phyloP scores from a whole-genome alignment of 1,140 invertebrate genomes.

The Charaxes varanes region DNA sequence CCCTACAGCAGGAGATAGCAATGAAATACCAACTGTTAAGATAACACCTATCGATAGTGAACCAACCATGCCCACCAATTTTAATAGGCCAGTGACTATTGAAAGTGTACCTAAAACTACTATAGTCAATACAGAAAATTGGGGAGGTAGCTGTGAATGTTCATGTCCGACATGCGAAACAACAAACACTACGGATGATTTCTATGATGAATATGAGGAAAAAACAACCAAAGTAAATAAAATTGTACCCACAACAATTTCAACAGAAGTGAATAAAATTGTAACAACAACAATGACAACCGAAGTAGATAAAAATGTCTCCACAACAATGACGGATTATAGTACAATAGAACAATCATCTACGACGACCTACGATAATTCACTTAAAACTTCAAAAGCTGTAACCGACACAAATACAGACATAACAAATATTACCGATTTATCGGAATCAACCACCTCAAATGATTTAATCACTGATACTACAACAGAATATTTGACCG shows the following conservation, averaged over 20 bases:
- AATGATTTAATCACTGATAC: constrained; percentile 15
- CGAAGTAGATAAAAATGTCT: background rate
- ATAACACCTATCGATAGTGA: constrained; percentile 70
- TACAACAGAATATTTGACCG: constrained; percentile 27
- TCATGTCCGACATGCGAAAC: constrained; percentile 78
- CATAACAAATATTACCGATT: constrained; percentile 17
- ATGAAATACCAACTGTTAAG: constrained; percentile 74
- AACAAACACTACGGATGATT: constrained; percentile 56
- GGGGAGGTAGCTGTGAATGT: constrained; percentile 83
- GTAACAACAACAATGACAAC: background rate
- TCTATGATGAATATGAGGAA: constrained; percentile 51
- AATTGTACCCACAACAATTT: too few relatives aligned
- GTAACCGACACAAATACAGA: constrained; percentile 24
- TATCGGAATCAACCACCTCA: constrained; percentile 20
- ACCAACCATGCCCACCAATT: constrained; percentile 57
- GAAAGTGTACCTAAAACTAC: constrained; percentile 36
- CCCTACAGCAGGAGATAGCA: constrained; percentile 75
- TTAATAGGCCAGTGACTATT: constrained; percentile 52
- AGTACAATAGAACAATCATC: constrained; percentile 8
- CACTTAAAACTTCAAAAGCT: constrained; percentile 20
- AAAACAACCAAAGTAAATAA: too few relatives aligned
- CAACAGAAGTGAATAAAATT: background rate
- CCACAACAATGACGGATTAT: constrained; percentile 1
- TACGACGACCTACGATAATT: constrained; percentile 6
- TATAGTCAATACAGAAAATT: constrained; percentile 48